Conservation (phyloP, 1,140 invertebrate species). For the Pantala flavescens region DNA sequence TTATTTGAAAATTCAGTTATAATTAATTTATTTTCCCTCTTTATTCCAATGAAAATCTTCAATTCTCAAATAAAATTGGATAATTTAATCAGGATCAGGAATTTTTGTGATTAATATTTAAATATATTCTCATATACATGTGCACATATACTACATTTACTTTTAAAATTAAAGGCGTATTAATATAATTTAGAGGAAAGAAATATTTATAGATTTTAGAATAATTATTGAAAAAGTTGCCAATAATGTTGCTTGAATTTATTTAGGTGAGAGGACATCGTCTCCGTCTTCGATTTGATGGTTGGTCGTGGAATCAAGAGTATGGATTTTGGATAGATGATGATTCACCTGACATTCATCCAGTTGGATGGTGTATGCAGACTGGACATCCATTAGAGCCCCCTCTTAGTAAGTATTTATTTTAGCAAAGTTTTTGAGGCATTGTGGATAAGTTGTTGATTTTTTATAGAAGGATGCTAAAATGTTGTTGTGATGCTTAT, state of each 20-base stretch:
- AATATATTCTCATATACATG: too few species aligned
- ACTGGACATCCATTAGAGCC: constrained; percentile 77
- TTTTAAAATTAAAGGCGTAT: too few species aligned
- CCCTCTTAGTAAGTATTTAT: constrained; percentile 52
- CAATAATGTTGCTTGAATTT: neutral
- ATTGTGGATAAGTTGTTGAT: neutral
- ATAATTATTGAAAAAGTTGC: too few species aligned
- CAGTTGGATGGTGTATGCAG: constrained; percentile 79
- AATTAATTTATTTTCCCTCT: too few species aligned
- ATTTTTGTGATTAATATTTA: too few species aligned
- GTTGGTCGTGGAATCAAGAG: neutral
- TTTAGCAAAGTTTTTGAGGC: neutral
- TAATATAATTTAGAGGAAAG: too few species aligned
- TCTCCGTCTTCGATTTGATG: neutral
- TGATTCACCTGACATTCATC: constrained; percentile 82
- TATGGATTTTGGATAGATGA: constrained; percentile 72
- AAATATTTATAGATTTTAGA: too few species aligned
- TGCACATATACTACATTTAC: too few species aligned
- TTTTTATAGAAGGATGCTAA: neutral
- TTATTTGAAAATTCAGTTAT: too few species aligned
- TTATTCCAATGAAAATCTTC: too few species aligned
- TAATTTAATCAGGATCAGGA: too few species aligned
- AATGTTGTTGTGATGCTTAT: neutral
- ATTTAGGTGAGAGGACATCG: neutral
- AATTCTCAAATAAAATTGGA: too few species aligned